These are phyloP conservation scores for Amazona vittata DNA, from an alignment of 2,113 vertebrate genomes.

Conservation along the genomic window DNA sequence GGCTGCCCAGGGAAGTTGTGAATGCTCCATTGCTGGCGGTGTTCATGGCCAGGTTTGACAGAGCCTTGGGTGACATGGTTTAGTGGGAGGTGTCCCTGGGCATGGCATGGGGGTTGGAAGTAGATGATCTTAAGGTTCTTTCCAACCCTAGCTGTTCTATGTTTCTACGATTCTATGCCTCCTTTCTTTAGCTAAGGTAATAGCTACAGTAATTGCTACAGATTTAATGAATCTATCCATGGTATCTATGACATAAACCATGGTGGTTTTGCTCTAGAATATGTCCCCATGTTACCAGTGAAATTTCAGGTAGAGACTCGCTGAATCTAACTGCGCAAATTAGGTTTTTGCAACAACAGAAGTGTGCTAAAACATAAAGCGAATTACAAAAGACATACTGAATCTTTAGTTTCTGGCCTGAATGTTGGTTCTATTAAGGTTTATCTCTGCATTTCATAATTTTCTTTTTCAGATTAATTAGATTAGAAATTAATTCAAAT, in stretches of 20 bases:
- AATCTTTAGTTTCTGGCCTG: neutral
- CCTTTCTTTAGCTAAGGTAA: neutral
- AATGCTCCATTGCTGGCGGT: too few relatives aligned
- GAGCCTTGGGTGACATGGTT: too few relatives aligned
- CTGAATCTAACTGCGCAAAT: neutral
- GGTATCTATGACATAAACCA: neutral
- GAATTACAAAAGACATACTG: neutral
- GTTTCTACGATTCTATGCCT: neutral
- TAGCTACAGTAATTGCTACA: neutral
- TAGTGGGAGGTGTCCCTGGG: too few relatives aligned
- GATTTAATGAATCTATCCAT: neutral
- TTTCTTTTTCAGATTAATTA: neutral
- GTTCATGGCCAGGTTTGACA: too few relatives aligned
- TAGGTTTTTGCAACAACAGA: neutral
- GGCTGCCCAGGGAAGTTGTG: too few relatives aligned
- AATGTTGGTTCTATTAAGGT: neutral
- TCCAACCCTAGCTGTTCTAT: too few relatives aligned
- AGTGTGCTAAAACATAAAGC: neutral
- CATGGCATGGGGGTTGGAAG: too few relatives aligned
- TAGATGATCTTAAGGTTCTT: too few relatives aligned
- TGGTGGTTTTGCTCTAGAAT: neutral
- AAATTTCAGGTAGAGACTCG: neutral
- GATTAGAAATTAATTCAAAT: neutral
- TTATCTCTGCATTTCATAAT: neutral
- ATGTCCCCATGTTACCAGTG: neutral